phyloP scores from a whole-genome alignment of 2,888 invertebrate species.

The Xanthorhoe designata region DNA sequence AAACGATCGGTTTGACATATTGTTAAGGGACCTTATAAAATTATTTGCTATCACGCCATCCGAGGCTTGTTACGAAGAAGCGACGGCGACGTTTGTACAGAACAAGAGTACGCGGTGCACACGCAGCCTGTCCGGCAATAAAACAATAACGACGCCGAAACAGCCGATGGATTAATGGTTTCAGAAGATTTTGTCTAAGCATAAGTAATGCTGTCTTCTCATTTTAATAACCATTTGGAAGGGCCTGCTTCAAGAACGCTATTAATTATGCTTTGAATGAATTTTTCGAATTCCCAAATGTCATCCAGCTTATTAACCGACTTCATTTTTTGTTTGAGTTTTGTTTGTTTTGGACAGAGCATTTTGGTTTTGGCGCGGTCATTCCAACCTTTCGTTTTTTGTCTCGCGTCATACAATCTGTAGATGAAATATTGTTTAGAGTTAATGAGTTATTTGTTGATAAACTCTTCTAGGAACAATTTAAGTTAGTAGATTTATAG shows the following conservation, averaged over 20 bases:
- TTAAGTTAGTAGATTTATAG: neutral
- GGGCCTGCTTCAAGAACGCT: conserved; percentile 73
- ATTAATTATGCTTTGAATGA: conserved; percentile 82
- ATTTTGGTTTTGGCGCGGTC: conserved; percentile 84
- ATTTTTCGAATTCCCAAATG: conserved; percentile 84
- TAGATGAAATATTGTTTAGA: conserved; percentile 82
- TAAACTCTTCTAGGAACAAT: conserved; percentile 69
- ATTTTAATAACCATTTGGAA: conserved; percentile 73
- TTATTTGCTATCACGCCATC: conserved; percentile 85
- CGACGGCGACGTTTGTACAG: conserved; percentile 68
- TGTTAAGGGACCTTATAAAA: conserved; percentile 82
- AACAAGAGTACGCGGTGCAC: conserved; percentile 56
- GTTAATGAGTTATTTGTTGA: conserved; percentile 79
- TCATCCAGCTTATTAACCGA: conserved; percentile 85
- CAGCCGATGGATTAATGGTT: conserved; percentile 57
- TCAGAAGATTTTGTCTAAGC: conserved; percentile 64
- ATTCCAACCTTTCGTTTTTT: conserved; percentile 81
- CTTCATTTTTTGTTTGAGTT: conserved; percentile 81
- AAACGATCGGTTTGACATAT: conserved; percentile 78
- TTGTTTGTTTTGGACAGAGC: conserved; percentile 80
- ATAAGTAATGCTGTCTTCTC: conserved; percentile 69
- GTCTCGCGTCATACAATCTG: conserved; percentile 77
- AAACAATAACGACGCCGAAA: conserved; percentile 58
- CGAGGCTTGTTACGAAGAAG: conserved; percentile 71
- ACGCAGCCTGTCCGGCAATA: conserved; percentile 62